Conservation (phyloP, 2,113 vertebrate species). For the Protomyctophum bolini region DNA sequence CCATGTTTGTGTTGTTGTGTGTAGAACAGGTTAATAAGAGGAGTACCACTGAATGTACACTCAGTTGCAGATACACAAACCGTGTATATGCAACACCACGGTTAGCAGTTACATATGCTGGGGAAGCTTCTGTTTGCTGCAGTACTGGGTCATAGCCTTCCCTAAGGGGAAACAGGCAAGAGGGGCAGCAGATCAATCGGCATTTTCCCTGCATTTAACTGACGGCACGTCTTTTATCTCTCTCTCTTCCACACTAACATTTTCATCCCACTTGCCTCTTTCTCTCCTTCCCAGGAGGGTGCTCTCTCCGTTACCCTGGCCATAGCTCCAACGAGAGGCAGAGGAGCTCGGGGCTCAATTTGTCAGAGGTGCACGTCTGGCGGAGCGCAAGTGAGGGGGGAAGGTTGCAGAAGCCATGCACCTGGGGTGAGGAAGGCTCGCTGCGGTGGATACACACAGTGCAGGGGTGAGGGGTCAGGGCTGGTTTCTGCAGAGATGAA, state of each 20-base stretch:
- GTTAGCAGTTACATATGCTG: constrained; percentile 31
- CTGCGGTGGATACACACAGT: constrained; percentile 38
- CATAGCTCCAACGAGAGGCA: background rate
- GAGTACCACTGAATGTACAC: background rate
- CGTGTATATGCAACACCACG: background rate
- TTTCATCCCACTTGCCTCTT: background rate
- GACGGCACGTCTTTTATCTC: constrained; percentile 18
- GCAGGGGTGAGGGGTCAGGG: constrained; percentile 35
- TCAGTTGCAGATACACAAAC: background rate
- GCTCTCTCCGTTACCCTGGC: constrained; percentile 1
- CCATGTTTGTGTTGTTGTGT: background rate
- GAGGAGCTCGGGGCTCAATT: background rate
- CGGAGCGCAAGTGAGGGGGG: background rate
- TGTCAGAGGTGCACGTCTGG: constrained; percentile 6
- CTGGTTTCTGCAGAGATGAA: constrained; percentile 84
- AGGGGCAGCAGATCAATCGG: constrained; percentile 48
- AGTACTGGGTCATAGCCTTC: constrained; percentile 57
- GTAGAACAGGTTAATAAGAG: background rate
- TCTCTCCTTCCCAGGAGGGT: background rate
- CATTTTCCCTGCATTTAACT: constrained; percentile 43
- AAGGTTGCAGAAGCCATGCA: constrained; percentile 56
- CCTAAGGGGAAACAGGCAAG: constrained; percentile 31
- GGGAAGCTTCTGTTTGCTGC: constrained; percentile 36
- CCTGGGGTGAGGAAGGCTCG: constrained; percentile 62
- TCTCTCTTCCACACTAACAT: constrained; percentile 3